Percentiles rank a stretch among this genome's conserved stretches.
These are phyloP conservation scores for Alosa sapidissima DNA, from an alignment of 2,797 vertebrate genomes.

Conservation along the genomic window DNA sequence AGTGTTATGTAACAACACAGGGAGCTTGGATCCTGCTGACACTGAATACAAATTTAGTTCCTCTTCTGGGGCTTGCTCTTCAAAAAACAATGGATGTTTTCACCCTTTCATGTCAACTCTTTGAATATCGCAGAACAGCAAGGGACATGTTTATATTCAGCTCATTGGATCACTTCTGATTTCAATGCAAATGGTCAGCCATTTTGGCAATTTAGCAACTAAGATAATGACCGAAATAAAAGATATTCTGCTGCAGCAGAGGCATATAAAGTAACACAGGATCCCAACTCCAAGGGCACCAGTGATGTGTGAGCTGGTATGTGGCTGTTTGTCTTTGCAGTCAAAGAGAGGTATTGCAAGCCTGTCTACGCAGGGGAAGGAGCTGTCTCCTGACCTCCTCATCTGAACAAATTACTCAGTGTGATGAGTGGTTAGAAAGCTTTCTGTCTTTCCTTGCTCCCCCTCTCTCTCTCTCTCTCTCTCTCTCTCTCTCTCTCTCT, in stretches of 20 bases:
- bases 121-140: not conserved
- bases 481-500: constrained; percentile 49
- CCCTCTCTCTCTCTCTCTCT: not conserved
- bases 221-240: not conserved
- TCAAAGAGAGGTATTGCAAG: not conserved
- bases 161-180: not conserved
- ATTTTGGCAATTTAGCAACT: not conserved
- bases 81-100: not conserved
- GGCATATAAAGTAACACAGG: not conserved
- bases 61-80: not conserved
- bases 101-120: not conserved
- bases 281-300: not conserved
- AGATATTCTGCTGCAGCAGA: not conserved
- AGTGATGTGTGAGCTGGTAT: not conserved
- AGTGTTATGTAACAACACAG: constrained; percentile 20
- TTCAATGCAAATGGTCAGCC: not conserved
- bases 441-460: constrained; percentile 7
- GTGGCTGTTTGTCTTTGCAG: not conserved
- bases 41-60: constrained; percentile 17
- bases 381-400: constrained; percentile 42
- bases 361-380: not conserved
- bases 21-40: constrained; percentile 3
- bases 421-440: constrained; percentile 60
- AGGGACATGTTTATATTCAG: not conserved
- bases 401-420: constrained; percentile 52